A percentile compares a stretch with the other conserved stretches of the same genome.
phyloP scores from a whole-genome alignment of 2,113 vertebrate genomes.

The Urocitellus parryii region DNA sequence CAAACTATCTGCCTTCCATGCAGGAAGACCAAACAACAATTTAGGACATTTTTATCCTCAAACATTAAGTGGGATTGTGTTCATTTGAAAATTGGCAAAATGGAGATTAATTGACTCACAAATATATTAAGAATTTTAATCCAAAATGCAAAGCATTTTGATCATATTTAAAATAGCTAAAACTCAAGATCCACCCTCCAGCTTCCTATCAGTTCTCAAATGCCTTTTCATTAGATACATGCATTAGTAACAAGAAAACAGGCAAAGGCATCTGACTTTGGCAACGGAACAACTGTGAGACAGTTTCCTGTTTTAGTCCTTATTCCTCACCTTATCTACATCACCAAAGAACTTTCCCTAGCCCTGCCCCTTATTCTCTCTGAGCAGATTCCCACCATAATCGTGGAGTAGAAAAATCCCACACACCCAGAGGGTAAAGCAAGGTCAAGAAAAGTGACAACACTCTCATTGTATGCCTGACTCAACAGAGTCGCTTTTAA shows the following conservation, averaged over 20 bases:
- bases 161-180: background rate
- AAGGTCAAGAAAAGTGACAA: constrained; percentile 65
- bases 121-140: background rate
- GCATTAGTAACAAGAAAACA: background rate
- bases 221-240: constrained; percentile 21
- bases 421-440: constrained; percentile 51
- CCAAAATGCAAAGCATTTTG: background rate
- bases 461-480: constrained; percentile 15
- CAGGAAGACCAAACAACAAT: background rate
- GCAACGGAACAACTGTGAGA: background rate
- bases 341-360: background rate
- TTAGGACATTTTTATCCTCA: background rate
- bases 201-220: background rate
- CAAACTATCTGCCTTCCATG: background rate
- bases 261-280: background rate
- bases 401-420: constrained; percentile 45
- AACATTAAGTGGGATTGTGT: background rate
- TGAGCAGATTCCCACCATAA: constrained; percentile 10
- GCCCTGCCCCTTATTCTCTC: background rate
- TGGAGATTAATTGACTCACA: background rate
- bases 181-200: background rate
- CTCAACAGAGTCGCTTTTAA: constrained; percentile 73
- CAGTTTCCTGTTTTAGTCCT: background rate
- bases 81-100: constrained; percentile 1
- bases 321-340: background rate